Percentiles rank a stretch among this genome's conserved stretches.
These are phyloP conservation scores for Eriosoma lanigerum DNA, from an alignment of 1,140 invertebrate species.

Conservation along the genomic window DNA sequence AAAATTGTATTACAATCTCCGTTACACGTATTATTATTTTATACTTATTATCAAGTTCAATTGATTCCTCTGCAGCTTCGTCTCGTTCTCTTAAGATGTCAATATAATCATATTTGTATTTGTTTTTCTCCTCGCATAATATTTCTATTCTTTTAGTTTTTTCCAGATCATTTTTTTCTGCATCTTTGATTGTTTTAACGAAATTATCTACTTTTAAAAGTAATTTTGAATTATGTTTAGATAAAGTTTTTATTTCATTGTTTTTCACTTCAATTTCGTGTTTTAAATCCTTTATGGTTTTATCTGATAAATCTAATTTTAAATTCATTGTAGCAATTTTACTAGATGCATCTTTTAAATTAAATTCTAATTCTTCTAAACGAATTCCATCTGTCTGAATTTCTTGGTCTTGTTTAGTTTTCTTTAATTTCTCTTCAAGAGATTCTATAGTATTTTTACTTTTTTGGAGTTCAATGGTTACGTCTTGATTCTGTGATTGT, in stretches of 20 bases:
- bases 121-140: constrained; percentile 2
- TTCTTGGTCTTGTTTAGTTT: not conserved
- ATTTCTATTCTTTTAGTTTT: constrained; percentile 7
- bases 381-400: constrained; percentile 4
- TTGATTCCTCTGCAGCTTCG: not conserved
- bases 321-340: not conserved
- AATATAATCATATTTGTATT: not conserved
- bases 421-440: not conserved
- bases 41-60: constrained; percentile 8
- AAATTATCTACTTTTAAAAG: not conserved
- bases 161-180: not conserved
- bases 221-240: not conserved
- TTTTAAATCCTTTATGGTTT: not conserved
- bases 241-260: not conserved
- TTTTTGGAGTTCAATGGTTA: not conserved
- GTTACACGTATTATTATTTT: not conserved
- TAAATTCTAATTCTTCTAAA: not conserved
- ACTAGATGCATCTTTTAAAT: not conserved
- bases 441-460: not conserved
- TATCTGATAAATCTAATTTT: not conserved
- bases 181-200: not conserved
- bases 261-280: not conserved
- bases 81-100: not conserved
- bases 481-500: not conserved
- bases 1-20: not conserved